Percentiles rank a stretch among this genome's conserved stretches.
These are phyloP conservation scores for Oikopleura albicans DNA, from an alignment of 23 tunicate genomes.

Conservation along the genomic window DNA sequence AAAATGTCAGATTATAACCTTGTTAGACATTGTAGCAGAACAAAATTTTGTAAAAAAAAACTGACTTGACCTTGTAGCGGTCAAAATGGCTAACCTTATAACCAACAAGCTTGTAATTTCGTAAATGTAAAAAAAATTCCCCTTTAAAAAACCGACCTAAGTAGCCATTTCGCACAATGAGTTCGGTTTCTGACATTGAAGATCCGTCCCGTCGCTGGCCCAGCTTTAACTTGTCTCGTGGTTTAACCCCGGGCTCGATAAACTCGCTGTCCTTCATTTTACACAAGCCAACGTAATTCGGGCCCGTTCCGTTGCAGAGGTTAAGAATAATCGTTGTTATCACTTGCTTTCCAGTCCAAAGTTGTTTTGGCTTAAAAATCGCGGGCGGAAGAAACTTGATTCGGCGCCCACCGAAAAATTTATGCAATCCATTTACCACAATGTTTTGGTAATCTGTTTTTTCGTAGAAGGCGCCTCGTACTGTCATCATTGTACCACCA, in stretches of 20 bases:
- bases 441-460: constrained; percentile 50
- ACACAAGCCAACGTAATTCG: neutral
- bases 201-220: neutral
- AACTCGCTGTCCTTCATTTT: constrained; percentile 1
- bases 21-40: no score
- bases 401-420: neutral
- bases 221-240: neutral
- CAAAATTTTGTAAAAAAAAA: no score
- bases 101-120: no score
- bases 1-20: no score
- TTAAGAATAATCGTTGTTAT: neutral
- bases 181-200: neutral
- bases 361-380: constrained; percentile 38
- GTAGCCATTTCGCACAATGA: neutral
- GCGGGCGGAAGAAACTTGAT: constrained; percentile 58
- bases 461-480: constrained; percentile 51
- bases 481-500: constrained; percentile 55
- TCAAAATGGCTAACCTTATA: no score
- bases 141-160: no score
- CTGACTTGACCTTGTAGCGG: no score
- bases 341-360: constrained; percentile 98
- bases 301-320: neutral
- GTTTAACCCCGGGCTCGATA: neutral
- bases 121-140: no score
- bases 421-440: constrained; percentile 11